A percentile compares a stretch with the other conserved stretches of the same genome.
These are phyloP conservation scores for Idaea biselata DNA, from an alignment of 2,888 invertebrate genomes.

Conservation along the genomic window DNA sequence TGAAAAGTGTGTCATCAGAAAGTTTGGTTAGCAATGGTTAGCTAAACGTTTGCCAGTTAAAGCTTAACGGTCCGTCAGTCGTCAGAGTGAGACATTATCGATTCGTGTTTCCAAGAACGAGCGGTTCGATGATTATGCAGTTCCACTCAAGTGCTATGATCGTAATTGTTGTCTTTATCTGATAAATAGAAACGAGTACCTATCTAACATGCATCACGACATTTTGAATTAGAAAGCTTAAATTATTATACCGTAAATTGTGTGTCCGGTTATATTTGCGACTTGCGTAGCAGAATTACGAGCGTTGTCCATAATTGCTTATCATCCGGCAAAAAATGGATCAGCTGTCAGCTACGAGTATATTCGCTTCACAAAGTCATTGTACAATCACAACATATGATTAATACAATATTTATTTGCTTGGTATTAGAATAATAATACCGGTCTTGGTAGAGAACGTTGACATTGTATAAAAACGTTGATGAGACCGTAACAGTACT, in stretches of 20 bases:
- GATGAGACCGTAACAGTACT: conserved; percentile 61
- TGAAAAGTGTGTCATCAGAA: conserved; percentile 18
- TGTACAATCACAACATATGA: conserved; percentile 47
- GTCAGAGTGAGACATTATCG: conserved; percentile 39
- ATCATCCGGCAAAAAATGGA: conserved; percentile 59
- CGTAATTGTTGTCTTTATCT: conserved; percentile 62
- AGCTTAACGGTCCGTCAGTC: conserved; percentile 41
- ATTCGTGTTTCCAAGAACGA: conserved; percentile 41
- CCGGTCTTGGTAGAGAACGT: conserved; percentile 46
- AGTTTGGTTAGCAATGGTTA: conserved; percentile 55
- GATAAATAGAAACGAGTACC: conserved; percentile 44
- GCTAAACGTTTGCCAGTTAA: conserved; percentile 42
- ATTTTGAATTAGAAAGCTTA: conserved; percentile 66
- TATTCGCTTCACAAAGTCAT: conserved; percentile 49
- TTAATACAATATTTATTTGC: conserved; percentile 69
- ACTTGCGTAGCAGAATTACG: conserved; percentile 56
- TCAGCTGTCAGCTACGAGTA: conserved; percentile 34
- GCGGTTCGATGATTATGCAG: conserved; percentile 48
- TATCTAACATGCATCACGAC: conserved; percentile 38
- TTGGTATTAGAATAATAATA: conserved; percentile 53
- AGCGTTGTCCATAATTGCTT: conserved; percentile 65
- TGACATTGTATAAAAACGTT: conserved; percentile 61
- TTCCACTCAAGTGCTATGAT: conserved; percentile 50
- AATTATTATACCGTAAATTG: conserved; percentile 56
- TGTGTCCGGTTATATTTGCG: conserved; percentile 51